Conservation (phyloP, 1,140 invertebrate genomes). For the Cataglyphis hispanica region DNA sequence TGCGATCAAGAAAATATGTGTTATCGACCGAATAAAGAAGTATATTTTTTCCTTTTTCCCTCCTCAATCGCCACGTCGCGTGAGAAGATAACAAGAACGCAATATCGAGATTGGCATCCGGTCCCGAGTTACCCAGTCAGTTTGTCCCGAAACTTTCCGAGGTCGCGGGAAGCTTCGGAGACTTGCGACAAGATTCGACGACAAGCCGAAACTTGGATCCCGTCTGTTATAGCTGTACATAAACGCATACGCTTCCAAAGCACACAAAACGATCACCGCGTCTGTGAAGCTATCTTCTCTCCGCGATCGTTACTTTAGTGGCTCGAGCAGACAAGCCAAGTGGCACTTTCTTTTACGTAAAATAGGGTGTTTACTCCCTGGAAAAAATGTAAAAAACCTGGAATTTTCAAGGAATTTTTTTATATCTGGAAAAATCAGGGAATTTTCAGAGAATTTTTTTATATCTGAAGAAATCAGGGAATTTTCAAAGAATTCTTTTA, state of each 20-base stretch:
- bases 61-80: constrained; percentile 1
- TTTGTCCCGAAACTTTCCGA: constrained; percentile 7
- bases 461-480: no score
- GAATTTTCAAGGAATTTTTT: no score
- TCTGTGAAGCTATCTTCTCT: neutral
- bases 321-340: neutral
- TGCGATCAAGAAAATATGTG: constrained; percentile 2
- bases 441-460: no score
- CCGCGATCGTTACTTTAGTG: neutral
- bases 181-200: neutral
- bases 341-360: neutral
- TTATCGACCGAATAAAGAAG: constrained; percentile 46
- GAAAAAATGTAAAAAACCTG: no score
- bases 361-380: no score
- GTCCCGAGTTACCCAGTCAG: neutral
- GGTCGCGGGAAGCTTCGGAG: neutral
- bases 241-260: neutral
- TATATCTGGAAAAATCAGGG: no score
- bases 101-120: neutral
- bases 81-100: neutral
- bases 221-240: neutral
- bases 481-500: no score
- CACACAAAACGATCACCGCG: neutral
- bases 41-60: neutral
- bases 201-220: constrained; percentile 16